A percentile compares a stretch with the other conserved stretches of the same genome.
Conservation (phyloP, 2,888 invertebrate species). For the Acronicta leporina region DNA sequence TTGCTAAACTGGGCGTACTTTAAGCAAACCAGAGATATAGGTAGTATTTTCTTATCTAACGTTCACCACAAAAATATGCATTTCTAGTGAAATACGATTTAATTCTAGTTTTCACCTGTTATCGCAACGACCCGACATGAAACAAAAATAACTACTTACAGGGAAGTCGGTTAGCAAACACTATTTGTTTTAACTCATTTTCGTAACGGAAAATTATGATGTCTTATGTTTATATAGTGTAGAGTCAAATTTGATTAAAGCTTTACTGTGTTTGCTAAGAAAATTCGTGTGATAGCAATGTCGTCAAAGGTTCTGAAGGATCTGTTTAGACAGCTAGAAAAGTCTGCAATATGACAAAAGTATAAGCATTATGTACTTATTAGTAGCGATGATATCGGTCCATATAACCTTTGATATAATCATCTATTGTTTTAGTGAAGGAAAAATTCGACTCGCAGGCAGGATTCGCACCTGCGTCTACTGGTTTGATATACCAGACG, state of each 20-base stretch:
- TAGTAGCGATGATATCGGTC: neutral
- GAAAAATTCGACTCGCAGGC: too few relatives aligned
- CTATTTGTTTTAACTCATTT: constrained; percentile 1
- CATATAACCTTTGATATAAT: too few relatives aligned
- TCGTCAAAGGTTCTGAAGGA: neutral
- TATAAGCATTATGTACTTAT: too few relatives aligned
- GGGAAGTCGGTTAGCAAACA: neutral
- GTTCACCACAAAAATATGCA: too few relatives aligned
- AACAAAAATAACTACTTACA: neutral
- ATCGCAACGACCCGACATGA: constrained; percentile 3
- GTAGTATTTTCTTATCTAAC: too few relatives aligned
- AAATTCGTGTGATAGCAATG: constrained; percentile 1
- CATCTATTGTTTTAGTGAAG: too few relatives aligned
- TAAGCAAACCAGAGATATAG: too few relatives aligned
- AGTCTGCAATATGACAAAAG: neutral
- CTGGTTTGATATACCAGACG: too few relatives aligned
- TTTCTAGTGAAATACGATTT: too few relatives aligned
- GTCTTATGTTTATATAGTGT: neutral
- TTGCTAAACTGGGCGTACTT: too few relatives aligned
- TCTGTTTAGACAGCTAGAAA: neutral
- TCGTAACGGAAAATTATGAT: constrained; percentile 11
- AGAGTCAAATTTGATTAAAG: neutral
- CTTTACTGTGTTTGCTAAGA: constrained; percentile 2
- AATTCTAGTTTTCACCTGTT: constrained; percentile 4
- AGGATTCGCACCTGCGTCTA: too few relatives aligned